Base-by-base conservation (phyloP, 2,888 invertebrate species). In the Lasioglossum calceatum region DNA sequence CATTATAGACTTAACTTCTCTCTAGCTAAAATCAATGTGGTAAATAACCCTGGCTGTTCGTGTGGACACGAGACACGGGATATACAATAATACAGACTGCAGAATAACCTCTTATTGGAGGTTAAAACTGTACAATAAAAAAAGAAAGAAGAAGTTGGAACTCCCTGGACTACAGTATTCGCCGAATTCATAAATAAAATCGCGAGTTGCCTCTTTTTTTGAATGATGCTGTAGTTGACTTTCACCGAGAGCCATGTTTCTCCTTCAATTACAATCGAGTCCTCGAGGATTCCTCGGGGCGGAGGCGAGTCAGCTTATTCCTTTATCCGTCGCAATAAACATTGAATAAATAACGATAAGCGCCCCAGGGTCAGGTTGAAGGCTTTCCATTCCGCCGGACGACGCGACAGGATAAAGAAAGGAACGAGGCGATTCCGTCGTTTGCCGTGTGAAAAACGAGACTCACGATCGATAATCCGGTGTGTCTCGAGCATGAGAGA, bases 341-440 rank as follows among this genome's bases (percentile, higher is more conserved):
- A 64, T 36, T 32, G 64, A 64, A 64, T 64, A 64, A 64, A 64
- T 64, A 64, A 64, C 32, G 32, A 64, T 32, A 64, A 64, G 32
- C 61, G 27, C 7, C 32, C 16, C 64, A 64, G 64, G 64, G 64
- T 32, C 64, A 32, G 64, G 64, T 64, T 19, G 32, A 64, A 64
- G 32, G 64, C 32, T 64, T 16, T 32, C 32, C 32, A 7, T 64
- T 64, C 64, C 64, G 14, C 32, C 32, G 64, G 32, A 64, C 58
- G 32, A 32, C 58, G 50, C 64, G 64, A 32, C 32, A 2, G 64
- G 27, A 27, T 27, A 32, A 64, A 32, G 64, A 14, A 16, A 16
- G 64, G 32, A 27, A 32, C 64, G 32, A n/a, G 27, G 27, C 61
- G 61, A 61, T 27, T 44, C n/a, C n/a, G 42, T 16, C 50, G 50